phyloP scores from a whole-genome alignment of 2,888 invertebrate species.

The Acutogordius australiensis region DNA sequence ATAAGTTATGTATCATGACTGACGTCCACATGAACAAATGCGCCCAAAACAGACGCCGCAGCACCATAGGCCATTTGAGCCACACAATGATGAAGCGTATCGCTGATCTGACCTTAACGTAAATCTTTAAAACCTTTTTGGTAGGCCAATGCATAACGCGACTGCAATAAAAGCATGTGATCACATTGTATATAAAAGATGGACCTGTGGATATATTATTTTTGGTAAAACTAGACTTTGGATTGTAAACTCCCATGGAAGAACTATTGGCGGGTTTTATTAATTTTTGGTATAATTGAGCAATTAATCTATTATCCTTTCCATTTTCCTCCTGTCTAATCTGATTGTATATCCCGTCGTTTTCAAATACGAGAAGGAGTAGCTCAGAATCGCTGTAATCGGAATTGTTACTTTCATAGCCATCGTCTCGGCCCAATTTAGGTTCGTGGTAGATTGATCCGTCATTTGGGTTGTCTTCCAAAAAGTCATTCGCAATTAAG shows the following conservation, averaged over 20 bases:
- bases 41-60: background rate
- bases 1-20: background rate
- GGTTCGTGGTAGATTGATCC: background rate
- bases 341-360: background rate
- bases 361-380: background rate
- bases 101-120: background rate
- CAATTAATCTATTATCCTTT: background rate
- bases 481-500: background rate
- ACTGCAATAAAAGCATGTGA: background rate
- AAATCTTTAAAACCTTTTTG: background rate
- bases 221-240: background rate
- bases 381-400: background rate
- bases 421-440: background rate
- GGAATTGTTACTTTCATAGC: constrained; percentile 8
- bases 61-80: background rate
- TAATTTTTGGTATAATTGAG: background rate
- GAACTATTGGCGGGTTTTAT: background rate
- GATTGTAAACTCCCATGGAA: background rate
- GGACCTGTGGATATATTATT: background rate
- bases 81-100: background rate
- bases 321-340: too few species aligned
- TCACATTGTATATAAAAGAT: background rate
- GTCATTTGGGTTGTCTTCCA: too few species aligned
- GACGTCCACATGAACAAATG: constrained; percentile 3
- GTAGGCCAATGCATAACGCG: background rate